Evolutionary conservation across 2,113 vertebrate species (phyloP), one percentile per base, ranked within the genome.

Genomic region (Pseudorectes ferrugineus): DNA sequence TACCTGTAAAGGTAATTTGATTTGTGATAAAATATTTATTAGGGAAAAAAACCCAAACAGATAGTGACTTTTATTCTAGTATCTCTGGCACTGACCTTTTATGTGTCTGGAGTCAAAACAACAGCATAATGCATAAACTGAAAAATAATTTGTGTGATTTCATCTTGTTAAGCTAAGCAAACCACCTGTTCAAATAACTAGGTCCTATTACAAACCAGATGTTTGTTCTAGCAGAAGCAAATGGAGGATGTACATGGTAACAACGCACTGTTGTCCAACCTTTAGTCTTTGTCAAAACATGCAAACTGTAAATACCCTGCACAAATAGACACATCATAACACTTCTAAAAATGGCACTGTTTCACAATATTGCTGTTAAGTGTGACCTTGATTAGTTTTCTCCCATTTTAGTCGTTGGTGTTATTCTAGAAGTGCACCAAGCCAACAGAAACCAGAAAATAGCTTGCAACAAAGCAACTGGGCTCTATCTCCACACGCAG

Each of bases 151-250:
- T 78, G 55, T 43, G 54, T 57, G 29, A 73, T 4, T 82, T 42
- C 45, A 92, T 85, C 36, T 79, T 85, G 36, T 68, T 66, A 87
- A 79, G 45, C 74, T 85, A 72, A 85, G 45, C 67, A 94, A 94
- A 79, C 42, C 23, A 78, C 88, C 78, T 94, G 90, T 88, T 93
- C 90, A 95, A 92, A 92, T 40, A 81, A 78, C 29, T 2, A 40
- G 14, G 40, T 76, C 62, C 29, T 62, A 38, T 40, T 82, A 51
- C 40, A 78, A 63, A 61, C 8, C 61, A 92, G 52, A 54, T 46
- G 29, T 76, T 95, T 89, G 54, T 24, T 81, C 65, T 86, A 31
- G 36, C 82, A 76, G 89, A 92, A 65, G 43, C 36, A 63, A 84
- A 82, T 28, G 5, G 16, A 63, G 9, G 14, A 68, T 52, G 61